These are phyloP conservation scores for Momotus momota DNA, from an alignment of 2,797 vertebrate genomes.

Conservation along the genomic window DNA sequence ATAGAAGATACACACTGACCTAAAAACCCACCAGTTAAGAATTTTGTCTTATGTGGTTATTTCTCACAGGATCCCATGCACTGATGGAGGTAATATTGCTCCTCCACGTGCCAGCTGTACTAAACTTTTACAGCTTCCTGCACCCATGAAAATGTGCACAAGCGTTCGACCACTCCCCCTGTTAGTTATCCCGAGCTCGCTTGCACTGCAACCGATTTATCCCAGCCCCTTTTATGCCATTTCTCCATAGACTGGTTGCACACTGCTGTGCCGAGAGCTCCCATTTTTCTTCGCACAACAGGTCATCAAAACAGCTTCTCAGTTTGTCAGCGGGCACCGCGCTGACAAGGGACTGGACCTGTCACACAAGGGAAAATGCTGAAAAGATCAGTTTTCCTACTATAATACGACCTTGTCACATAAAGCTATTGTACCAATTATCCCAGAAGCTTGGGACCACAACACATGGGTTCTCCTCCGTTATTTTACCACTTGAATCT, in stretches of 20 bases:
- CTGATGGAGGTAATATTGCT: not conserved
- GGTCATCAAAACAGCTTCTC: conserved; percentile 32
- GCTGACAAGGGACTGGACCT: not conserved
- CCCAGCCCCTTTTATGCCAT: not conserved
- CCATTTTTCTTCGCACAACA: conserved; percentile 2
- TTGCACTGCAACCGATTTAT: conserved; percentile 2
- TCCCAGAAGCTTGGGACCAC: not conserved
- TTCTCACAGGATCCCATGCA: not conserved
- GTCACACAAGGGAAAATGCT: not conserved
- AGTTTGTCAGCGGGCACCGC: not conserved
- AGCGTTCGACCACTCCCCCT: not conserved
- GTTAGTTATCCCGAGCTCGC: not conserved
- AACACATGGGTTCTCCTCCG: not conserved
- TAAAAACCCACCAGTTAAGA: not conserved
- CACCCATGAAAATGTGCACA: not conserved
- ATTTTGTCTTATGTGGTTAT: not conserved
- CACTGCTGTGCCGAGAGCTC: not conserved
- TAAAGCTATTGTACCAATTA: not conserved
- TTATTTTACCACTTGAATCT: not conserved
- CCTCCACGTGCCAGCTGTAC: not conserved
- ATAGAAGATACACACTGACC: not conserved
- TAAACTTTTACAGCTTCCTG: conserved; percentile 17
- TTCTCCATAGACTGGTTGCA: not conserved
- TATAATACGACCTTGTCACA: not conserved
- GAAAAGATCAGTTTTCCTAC: not conserved